Conservation (phyloP, 2,797 vertebrate genomes). For the Enteromius afrohamiltoni region DNA sequence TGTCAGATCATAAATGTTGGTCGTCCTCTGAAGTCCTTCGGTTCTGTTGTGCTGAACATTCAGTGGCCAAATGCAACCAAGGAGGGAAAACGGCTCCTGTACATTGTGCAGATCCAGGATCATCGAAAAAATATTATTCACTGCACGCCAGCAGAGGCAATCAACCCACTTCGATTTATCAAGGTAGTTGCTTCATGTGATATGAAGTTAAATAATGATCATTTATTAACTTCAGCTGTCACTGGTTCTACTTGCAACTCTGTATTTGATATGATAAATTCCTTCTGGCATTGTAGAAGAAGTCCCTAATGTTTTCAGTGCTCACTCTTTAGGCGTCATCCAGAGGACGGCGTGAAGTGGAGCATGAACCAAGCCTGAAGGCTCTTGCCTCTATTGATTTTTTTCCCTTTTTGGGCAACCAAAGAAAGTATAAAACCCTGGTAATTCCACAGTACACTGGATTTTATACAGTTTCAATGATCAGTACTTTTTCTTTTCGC, state of each 20-base stretch:
- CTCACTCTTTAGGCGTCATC: conserved; percentile 57
- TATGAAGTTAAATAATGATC: neutral
- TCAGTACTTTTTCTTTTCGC: neutral
- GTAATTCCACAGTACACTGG: conserved; percentile 69
- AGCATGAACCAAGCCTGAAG: conserved; percentile 76
- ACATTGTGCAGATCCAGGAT: conserved; percentile 85
- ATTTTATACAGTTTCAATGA: neutral
- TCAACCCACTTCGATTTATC: conserved; percentile 72
- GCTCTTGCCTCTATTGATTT: conserved; percentile 66
- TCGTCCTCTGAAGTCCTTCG: conserved; percentile 86
- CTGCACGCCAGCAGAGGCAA: conserved; percentile 80
- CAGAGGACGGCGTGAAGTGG: conserved; percentile 66
- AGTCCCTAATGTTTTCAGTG: neutral
- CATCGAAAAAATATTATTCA: conserved; percentile 78
- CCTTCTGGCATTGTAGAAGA: neutral
- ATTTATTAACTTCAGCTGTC: neutral
- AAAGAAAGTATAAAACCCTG: conserved; percentile 86
- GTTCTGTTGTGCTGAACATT: conserved; percentile 86
- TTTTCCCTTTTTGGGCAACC: conserved; percentile 75
- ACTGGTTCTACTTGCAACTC: neutral
- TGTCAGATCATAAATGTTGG: conserved; percentile 88
- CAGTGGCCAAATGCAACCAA: conserved; percentile 88
- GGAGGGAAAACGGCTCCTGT: conserved; percentile 87
- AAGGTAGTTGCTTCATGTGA: conserved; percentile 61
- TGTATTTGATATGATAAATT: neutral